Base-by-base conservation (phyloP, 2,113 vertebrate genomes). In the Sorex fumeus region DNA sequence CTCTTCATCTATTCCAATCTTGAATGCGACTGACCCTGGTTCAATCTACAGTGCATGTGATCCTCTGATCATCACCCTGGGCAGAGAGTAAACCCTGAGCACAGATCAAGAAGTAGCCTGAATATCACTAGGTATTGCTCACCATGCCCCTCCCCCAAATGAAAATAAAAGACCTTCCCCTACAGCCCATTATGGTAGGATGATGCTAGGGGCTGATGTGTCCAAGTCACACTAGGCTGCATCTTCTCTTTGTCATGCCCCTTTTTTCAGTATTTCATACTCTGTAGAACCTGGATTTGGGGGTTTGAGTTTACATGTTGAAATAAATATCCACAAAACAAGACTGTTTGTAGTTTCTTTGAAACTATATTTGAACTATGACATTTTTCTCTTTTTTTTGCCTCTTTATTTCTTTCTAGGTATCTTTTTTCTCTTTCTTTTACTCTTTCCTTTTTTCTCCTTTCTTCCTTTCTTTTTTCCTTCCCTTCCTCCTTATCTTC, bases 311-410 rank as follows among this genome's bases (percentile, higher is more conserved):
- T 32, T 77, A 74, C 23, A 72, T 5, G 19, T 15, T 40, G 70
- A 80, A 18, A 88, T 19, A 28, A 72, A 87, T 72, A 91, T 88
- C 78, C 91, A 84, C 23, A 80, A 28, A 75, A 71, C 8, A 43
- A 91, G 43, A 60, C 53, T 60, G 23, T 78, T 78, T 86, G 12
- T 88, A 69, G 91, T 94, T 90, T 90, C 71, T 86, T 88, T 43
- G 60, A 53, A 95, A 77, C 72, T 45, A 57, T 4, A 72, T n/a
- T 80, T 84, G 43, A 81, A 43, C 45, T 72, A 3, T 1, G 23
- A 88, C 43, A 23, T 40, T 57, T 18, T 21, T 57, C 21, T 21
- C 6, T 6, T 57, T 21, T 21, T 6, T 57, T 21, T 21, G 3
- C 21, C 6, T 21, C 19, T 57, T 21, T 21, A 3, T 57, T 21